Percentiles rank a stretch among this genome's conserved stretches.
phyloP scores from a whole-genome alignment of 1,140 invertebrate genomes.

The Ctenoplectra terminalis region DNA sequence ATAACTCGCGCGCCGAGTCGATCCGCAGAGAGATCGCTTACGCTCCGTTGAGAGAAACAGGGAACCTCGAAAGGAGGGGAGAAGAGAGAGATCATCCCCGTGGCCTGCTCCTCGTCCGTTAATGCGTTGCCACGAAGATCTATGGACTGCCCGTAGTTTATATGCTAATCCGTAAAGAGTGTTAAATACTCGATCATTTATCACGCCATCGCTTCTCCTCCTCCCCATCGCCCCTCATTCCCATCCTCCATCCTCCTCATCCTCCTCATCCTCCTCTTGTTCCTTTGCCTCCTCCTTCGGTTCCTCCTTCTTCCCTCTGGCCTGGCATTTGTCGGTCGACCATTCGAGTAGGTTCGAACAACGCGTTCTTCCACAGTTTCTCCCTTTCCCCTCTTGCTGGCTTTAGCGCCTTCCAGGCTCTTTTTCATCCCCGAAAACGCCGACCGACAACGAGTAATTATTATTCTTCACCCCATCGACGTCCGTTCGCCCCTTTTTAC shows the following conservation, averaged over 20 bases:
- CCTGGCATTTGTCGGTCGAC: slow-evolving; percentile 45
- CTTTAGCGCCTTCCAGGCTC: not conserved
- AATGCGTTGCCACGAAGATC: slow-evolving; percentile 83
- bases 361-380: not conserved
- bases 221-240: not conserved
- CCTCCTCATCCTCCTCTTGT: slow-evolving; percentile 16
- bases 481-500: slow-evolving; percentile 2
- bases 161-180: slow-evolving; percentile 84
- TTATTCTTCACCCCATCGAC: slow-evolving; percentile 57
- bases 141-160: slow-evolving; percentile 84
- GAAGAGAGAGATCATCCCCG: slow-evolving; percentile 70
- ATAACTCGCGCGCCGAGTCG: slow-evolving; percentile 61
- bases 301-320: slow-evolving; percentile 46
- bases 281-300: slow-evolving; percentile 44
- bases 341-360: slow-evolving; percentile 45
- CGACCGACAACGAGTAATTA: slow-evolving; percentile 52
- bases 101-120: slow-evolving; percentile 77
- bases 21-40: slow-evolving; percentile 66
- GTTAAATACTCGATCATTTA: slow-evolving; percentile 84
- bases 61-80: slow-evolving; percentile 6
- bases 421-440: slow-evolving; percentile 27
- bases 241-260: not conserved
- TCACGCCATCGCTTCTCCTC: slow-evolving; percentile 78
- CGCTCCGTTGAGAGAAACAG: slow-evolving; percentile 26
- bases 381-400: not conserved